phyloP scores from a whole-genome alignment of 2,888 invertebrate genomes.

The Timema cristinae region DNA sequence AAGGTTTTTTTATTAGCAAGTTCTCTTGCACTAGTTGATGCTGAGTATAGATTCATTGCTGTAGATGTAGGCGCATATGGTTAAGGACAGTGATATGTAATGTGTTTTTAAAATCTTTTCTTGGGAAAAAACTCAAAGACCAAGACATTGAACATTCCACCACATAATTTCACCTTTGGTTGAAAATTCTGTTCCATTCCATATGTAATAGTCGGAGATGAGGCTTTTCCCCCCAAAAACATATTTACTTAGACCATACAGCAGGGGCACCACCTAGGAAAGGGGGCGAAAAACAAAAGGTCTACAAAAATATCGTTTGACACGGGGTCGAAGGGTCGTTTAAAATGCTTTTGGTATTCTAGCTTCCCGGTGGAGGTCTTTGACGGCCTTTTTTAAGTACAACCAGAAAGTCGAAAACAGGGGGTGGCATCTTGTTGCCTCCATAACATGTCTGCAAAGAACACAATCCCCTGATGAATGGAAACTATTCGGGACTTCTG shows the following conservation, averaged over 20 bases:
- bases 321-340: slow-evolving; percentile 12
- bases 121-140: slow-evolving; percentile 11
- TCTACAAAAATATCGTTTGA: slow-evolving; percentile 21
- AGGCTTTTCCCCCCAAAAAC: slow-evolving; percentile 14
- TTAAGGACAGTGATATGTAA: slow-evolving; percentile 18
- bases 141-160: slow-evolving; percentile 16
- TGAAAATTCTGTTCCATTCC: not conserved
- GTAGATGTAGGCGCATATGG: slow-evolving; percentile 24
- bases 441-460: slow-evolving; percentile 20
- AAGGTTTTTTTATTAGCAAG: slow-evolving; percentile 39
- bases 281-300: not conserved
- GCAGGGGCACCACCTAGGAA: not conserved
- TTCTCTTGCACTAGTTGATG: slow-evolving; percentile 14
- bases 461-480: no score
- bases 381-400: not conserved
- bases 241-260: slow-evolving; percentile 18
- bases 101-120: slow-evolving; percentile 7
- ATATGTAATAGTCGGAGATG: slow-evolving; percentile 17
- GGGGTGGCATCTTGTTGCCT: slow-evolving; percentile 16
- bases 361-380: no score
- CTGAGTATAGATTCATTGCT: no score
- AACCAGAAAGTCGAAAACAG: not conserved
- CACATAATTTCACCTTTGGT: not conserved
- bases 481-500: not conserved
- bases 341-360: slow-evolving; percentile 23